Conservation (phyloP, 2,797 vertebrate genomes). For the Sebastes cheni region DNA sequence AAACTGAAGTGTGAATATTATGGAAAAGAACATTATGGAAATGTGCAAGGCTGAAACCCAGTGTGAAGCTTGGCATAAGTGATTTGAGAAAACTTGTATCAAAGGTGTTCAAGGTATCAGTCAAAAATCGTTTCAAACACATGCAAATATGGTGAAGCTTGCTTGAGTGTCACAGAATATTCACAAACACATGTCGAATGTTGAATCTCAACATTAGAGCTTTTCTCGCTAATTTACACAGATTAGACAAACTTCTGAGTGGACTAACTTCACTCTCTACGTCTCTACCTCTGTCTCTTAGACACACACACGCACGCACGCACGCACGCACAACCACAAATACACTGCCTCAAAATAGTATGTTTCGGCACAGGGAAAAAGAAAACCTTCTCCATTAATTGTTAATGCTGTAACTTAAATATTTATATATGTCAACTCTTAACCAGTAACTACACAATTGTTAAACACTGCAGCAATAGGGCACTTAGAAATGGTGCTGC, state of each 20-base stretch:
- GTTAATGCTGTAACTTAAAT: slow-evolving; percentile 38
- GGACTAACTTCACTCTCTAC: not conserved
- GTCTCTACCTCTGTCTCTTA: not conserved
- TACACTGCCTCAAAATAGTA: slow-evolving; percentile 3
- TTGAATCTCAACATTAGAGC: slow-evolving; percentile 9
- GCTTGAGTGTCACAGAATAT: not conserved
- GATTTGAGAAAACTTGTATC: slow-evolving; percentile 25
- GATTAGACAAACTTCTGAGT: slow-evolving; percentile 14
- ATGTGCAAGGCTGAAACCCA: slow-evolving; percentile 17
- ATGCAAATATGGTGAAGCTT: slow-evolving; percentile 26
- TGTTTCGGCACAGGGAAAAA: slow-evolving; percentile 3
- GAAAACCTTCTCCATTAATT: slow-evolving; percentile 33
- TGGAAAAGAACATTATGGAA: slow-evolving; percentile 43
- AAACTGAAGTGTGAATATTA: slow-evolving; percentile 26
- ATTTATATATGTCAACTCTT: slow-evolving; percentile 41
- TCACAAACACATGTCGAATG: not conserved
- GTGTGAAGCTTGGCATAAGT: slow-evolving; percentile 16
- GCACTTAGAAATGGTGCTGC: slow-evolving; percentile 1
- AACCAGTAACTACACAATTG: slow-evolving; percentile 35
- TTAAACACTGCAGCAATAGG: slow-evolving; percentile 30
- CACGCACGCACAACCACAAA: not conserved
- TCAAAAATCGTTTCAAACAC: slow-evolving; percentile 48
- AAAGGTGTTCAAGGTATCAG: slow-evolving; percentile 47
- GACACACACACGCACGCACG: not conserved
- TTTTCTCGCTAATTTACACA: slow-evolving; percentile 18